These are phyloP conservation scores for Hypomecis punctinalis DNA, from an alignment of 2,888 invertebrate genomes.

Conservation along the genomic window DNA sequence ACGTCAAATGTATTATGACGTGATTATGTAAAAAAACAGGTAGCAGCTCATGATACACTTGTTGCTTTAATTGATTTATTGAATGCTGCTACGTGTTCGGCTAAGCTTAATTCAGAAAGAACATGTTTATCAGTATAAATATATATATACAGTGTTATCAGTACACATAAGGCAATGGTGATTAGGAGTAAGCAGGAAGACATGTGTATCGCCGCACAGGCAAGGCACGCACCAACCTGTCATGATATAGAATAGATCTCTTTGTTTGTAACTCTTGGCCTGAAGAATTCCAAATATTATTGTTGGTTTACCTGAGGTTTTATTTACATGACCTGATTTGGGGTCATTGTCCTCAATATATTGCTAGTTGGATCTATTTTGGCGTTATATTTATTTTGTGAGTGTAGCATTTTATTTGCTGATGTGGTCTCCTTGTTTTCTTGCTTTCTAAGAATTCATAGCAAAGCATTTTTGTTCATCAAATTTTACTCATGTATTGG, in stretches of 20 bases:
- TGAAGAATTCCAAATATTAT: slow-evolving; percentile 28
- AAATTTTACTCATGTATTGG: no score
- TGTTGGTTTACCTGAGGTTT: slow-evolving; percentile 28
- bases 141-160: no score
- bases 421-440: neutral
- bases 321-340: slow-evolving; percentile 63
- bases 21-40: slow-evolving; percentile 76
- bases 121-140: neutral
- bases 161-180: slow-evolving; percentile 1
- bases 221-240: slow-evolving; percentile 31
- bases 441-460: neutral
- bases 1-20: slow-evolving; percentile 78
- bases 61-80: slow-evolving; percentile 31
- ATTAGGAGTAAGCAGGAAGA: slow-evolving; percentile 42
- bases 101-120: neutral
- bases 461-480: no score
- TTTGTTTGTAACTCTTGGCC: slow-evolving; percentile 39
- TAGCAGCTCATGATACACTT: slow-evolving; percentile 34
- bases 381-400: no score
- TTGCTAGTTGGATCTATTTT: slow-evolving; percentile 16
- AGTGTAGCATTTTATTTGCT: neutral
- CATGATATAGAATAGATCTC: slow-evolving; percentile 19
- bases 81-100: slow-evolving; percentile 10
- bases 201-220: slow-evolving; percentile 48
- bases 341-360: slow-evolving; percentile 65